Percentiles rank a stretch among this genome's conserved stretches.
phyloP scores from a whole-genome alignment of 2,113 vertebrate genomes.

The Meleagris gallopavo region DNA sequence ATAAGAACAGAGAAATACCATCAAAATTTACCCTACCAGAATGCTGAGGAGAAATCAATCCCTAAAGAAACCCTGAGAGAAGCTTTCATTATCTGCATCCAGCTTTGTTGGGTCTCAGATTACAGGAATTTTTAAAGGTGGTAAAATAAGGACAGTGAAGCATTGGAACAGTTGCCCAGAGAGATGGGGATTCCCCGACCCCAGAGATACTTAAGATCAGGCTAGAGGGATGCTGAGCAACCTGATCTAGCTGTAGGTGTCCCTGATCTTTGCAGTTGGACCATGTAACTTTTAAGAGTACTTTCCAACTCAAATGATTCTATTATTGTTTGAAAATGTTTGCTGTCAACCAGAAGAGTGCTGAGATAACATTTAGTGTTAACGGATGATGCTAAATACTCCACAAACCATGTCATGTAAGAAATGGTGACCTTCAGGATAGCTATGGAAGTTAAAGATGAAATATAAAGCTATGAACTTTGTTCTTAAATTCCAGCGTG shows the following conservation, averaged over 20 bases:
- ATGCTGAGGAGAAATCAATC: not conserved
- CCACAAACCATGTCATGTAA: not conserved
- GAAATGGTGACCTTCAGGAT: not conserved
- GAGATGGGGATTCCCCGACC: no score
- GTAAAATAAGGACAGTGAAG: not conserved
- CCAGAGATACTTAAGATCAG: no score
- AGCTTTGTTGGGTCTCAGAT: not conserved
- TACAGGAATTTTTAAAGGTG: not conserved
- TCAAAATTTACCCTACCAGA: not conserved
- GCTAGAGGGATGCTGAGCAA: no score
- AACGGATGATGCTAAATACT: not conserved
- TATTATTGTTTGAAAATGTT: not conserved
- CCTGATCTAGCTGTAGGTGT: no score
- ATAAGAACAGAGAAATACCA: not conserved
- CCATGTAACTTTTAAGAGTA: no score
- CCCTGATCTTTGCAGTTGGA: no score
- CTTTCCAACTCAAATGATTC: no score
- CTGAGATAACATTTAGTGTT: not conserved
- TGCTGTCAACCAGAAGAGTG: not conserved
- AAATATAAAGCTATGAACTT: not conserved
- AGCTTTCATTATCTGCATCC: not conserved
- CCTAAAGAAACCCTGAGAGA: not conserved
- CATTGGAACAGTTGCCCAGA: no score
- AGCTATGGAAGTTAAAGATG: not conserved
- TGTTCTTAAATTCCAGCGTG: not conserved